These are phyloP conservation scores for Limnephilus marmoratus DNA, from an alignment of 2,888 invertebrate genomes.

Conservation along the genomic window DNA sequence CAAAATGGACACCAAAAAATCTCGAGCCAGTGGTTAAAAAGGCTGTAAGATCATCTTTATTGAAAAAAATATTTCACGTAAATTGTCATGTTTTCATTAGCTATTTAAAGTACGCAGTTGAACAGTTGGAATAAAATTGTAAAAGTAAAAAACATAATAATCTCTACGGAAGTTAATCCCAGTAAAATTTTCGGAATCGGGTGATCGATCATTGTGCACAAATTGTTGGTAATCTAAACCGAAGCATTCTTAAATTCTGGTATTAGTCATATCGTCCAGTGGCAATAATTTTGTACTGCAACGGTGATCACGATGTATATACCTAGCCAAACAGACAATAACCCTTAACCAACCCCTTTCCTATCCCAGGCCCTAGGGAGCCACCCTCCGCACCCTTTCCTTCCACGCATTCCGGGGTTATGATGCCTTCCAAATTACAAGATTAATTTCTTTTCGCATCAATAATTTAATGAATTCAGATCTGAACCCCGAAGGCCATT, in stretches of 20 bases:
- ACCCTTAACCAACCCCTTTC: constrained; percentile 35
- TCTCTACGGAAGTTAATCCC: no score
- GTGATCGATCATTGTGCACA: no score
- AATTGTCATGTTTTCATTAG: no score
- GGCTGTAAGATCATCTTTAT: no score
- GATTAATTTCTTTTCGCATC: constrained; percentile 76
- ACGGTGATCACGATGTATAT: constrained; percentile 2
- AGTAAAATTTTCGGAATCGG: no score
- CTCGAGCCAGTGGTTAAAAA: no score
- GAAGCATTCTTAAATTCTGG: neutral
- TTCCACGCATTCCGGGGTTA: constrained; percentile 65
- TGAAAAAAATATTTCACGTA: no score
- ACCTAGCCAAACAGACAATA: constrained; percentile 22
- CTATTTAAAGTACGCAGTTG: no score
- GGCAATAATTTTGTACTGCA: neutral
- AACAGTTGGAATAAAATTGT: no score
- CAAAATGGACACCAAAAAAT: no score
- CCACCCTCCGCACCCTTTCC: constrained; percentile 33
- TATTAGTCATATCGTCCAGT: constrained; percentile 3
- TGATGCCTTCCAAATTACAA: constrained; percentile 71
- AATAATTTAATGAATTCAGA: constrained; percentile 75
- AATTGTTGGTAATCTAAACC: neutral
- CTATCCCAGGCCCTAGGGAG: constrained; percentile 3
- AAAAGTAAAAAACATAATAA: no score
- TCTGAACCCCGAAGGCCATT: constrained; percentile 66